Evolutionary conservation across 2,888 invertebrate species (phyloP).

Genomic region (Plagodis pulveraria): DNA sequence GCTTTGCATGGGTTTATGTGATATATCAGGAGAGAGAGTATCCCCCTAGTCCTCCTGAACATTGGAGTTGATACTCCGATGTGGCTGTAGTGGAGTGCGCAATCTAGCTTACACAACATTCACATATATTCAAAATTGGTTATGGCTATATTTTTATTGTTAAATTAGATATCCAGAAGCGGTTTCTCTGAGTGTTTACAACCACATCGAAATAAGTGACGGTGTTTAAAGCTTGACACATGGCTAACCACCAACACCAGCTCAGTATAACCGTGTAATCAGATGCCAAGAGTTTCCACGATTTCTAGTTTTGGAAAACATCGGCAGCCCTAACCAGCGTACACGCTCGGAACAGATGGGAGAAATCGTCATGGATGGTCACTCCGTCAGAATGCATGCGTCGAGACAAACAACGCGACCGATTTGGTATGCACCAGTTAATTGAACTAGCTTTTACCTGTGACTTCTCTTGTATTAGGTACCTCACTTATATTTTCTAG

Average conservation of each 20-base stretch:
- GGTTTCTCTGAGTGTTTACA: no score
- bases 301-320: constrained; percentile 16
- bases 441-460: constrained; percentile 10
- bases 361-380: constrained; percentile 71
- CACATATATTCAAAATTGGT: no score
- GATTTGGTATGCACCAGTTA: constrained; percentile 38
- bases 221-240: background rate
- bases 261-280: constrained; percentile 4
- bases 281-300: constrained; percentile 11
- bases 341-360: constrained; percentile 41
- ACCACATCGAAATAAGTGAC: no score
- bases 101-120: no score
- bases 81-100: no score
- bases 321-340: constrained; percentile 8
- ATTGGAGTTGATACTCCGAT: no score
- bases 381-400: constrained; percentile 59
- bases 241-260: background rate
- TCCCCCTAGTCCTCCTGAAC: no score
- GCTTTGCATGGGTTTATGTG: no score
- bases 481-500: no score
- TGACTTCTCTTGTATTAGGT: background rate
- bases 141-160: no score
- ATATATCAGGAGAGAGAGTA: no score
- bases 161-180: no score
- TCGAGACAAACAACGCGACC: constrained; percentile 45